Evolutionary conservation across 2,797 vertebrate genomes (phyloP), one percentile per base, ranked within the genome.

Genomic region (Tinamus major): DNA sequence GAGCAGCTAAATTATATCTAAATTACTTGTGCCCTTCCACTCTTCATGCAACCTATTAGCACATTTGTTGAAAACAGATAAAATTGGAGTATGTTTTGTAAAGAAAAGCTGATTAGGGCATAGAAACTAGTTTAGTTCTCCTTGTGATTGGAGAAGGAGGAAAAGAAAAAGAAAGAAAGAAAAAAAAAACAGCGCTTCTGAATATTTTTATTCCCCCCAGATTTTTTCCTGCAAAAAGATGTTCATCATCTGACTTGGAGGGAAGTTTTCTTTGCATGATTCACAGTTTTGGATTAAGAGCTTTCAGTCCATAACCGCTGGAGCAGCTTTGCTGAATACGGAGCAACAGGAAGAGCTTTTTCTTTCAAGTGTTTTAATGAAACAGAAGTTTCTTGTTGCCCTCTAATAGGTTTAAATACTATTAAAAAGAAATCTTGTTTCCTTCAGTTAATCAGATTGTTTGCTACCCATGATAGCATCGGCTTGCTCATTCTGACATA

Each of bases 361-460:
- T 80, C 58, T 92, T 85, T 85, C 49, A 19, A 91, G 65, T 83
- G 49, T 89, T 93, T 83, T 87, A 85, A 91, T 71, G 87, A 94
- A 92, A 87, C 59, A 86, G 79, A 90, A 92, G 71, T 94, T 96
- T 94, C 82, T 80, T 91, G 68, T 90, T 93, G 75, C 85, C 20
- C 12, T 89, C 79, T 85, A 89, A 89, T 93, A 71, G 69, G 72
- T 89, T 96, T 92, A 95, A 85, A 89, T 42, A 16, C 76, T 89
- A 33, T 88, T 93, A 78, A 83, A 85, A 92, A 91, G 82, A 94
- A 94, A 90, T 93, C 65, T 65, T 58, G 59, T 89, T 62, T 62
- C 83, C 75, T 92, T 94, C 86, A 51, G 79, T 89, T 96, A 92
- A 93, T 90, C 76, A 92, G 87, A 91, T 96, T 92, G 67, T 94